These are phyloP conservation scores for Aspidoscelis tigris DNA, from an alignment of 2,113 vertebrate genomes.

Conservation along the genomic window DNA sequence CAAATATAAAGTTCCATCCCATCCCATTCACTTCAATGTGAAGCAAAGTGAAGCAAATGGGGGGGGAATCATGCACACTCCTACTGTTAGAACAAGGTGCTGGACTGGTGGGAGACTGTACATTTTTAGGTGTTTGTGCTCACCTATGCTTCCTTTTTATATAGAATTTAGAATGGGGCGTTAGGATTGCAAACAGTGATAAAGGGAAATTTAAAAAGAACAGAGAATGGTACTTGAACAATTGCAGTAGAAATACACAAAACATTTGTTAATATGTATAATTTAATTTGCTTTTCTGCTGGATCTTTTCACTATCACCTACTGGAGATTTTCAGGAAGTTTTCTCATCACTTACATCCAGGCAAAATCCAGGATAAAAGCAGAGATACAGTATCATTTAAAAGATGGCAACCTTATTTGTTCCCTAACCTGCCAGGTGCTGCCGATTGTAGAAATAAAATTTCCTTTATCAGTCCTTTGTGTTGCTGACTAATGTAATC, in stretches of 20 bases:
- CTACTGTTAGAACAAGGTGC: background rate
- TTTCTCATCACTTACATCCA: background rate
- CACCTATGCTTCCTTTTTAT: too few species aligned
- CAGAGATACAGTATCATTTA: background rate
- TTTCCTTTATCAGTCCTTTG: background rate
- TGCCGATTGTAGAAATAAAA: background rate
- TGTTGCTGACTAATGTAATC: accelerated
- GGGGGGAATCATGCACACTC: too few species aligned
- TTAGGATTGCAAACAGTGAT: background rate
- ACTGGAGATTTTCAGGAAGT: too few species aligned
- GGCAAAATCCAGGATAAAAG: background rate
- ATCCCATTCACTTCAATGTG: too few species aligned
- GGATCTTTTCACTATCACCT: too few species aligned
- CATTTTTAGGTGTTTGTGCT: background rate
- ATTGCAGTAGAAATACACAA: background rate
- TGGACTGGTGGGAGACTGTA: background rate
- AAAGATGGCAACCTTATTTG: background rate
- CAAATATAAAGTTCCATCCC: too few species aligned
- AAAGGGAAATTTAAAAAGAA: background rate
- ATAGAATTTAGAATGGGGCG: too few species aligned
- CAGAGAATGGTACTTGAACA: background rate
- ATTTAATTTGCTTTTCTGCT: background rate
- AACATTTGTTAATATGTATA: background rate
- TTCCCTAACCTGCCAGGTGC: background rate
- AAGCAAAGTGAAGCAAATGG: too few species aligned